These are phyloP conservation scores for Pelusios castaneus DNA, from an alignment of 2,113 vertebrate species.

Conservation along the genomic window DNA sequence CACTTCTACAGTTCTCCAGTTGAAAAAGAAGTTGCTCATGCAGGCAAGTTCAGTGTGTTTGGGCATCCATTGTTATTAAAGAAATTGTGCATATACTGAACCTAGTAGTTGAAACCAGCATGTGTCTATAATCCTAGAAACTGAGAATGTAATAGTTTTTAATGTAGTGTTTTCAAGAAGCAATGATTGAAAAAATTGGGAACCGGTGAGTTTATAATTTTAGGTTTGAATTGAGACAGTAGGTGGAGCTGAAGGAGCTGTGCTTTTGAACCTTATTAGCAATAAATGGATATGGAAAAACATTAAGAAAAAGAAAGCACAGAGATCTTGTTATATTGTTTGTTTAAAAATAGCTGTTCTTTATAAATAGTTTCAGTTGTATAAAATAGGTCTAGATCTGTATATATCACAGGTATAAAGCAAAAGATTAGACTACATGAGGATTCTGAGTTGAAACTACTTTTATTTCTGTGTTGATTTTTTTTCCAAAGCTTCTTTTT, in stretches of 20 bases:
- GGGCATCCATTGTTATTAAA: slow-evolving; percentile 53
- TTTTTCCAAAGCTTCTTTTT: background rate
- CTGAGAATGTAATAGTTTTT: slow-evolving; percentile 4
- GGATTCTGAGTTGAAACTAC: background rate
- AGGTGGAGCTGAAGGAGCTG: slow-evolving; percentile 72
- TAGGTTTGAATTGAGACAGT: slow-evolving; percentile 57
- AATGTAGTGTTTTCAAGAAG: slow-evolving; percentile 3
- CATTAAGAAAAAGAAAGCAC: slow-evolving; percentile 28
- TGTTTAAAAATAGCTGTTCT: slow-evolving; percentile 11
- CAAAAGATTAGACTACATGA: background rate
- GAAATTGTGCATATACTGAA: slow-evolving; percentile 19
- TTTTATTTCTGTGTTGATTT: background rate
- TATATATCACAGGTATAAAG: background rate
- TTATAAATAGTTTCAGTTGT: background rate
- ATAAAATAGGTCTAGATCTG: background rate
- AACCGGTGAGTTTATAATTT: background rate
- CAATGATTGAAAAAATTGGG: background rate
- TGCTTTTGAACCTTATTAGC: slow-evolving; percentile 34
- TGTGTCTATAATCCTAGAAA: slow-evolving; percentile 46
- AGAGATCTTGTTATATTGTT: slow-evolving; percentile 39
- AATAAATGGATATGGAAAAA: slow-evolving; percentile 39
- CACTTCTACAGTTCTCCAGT: slow-evolving; percentile 33
- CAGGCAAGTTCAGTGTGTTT: slow-evolving; percentile 49
- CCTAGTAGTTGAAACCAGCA: slow-evolving; percentile 45
- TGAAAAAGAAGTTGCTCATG: slow-evolving; percentile 39